Base-by-base conservation (phyloP, 2,113 vertebrate genomes). In the Quiscalus mexicanus region DNA sequence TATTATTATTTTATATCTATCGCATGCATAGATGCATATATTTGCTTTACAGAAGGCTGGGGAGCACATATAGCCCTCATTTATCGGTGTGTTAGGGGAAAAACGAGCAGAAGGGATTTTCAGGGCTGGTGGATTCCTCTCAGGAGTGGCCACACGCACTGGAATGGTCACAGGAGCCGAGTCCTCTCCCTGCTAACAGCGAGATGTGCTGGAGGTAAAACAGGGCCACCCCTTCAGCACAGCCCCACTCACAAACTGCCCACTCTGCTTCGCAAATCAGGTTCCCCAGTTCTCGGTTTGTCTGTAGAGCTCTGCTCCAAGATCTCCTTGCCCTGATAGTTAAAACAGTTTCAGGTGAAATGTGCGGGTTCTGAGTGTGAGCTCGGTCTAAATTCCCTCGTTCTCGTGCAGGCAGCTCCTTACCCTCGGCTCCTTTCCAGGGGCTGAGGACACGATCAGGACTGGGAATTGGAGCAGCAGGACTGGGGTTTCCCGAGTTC, bases 131-230 rank as follows among this genome's bases (percentile, higher is more conserved):
- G 62, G 31, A 28, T 16, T 4, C 24, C 15, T 63, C 5, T 63
- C 8, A 2, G 8, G 30, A 3, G 16, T 5, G 2, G 12, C 25
- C 39, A 24, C 2, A 3, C 42, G n/a, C 39, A 10, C 52, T 49
- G 69, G n/a, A 28, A 67, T 9, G 21, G 9, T 24, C 63, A 24
- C 24, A 89, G 58, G 22, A 41, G 41, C 2, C 49, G 76, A 52
- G 53, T 15, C 13, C 25, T 62, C 7, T 41, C 21, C 33, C 41
- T 50, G 28, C 11, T 15, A 6, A 6, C 15, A 17, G 4, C 8
- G 68, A 39, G 41, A n/a, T 10, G 6, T 27, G 52, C 4, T 39
- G 58, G 9, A 23, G 25, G 27, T 30, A 23, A 0, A 5, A 11
- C 37, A 13, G 23, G 3, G 60, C 39, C 30, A 11, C 2, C 9